Evolutionary conservation across 2,113 vertebrate species (phyloP).

Genomic region (Triplophysa siluroides): DNA sequence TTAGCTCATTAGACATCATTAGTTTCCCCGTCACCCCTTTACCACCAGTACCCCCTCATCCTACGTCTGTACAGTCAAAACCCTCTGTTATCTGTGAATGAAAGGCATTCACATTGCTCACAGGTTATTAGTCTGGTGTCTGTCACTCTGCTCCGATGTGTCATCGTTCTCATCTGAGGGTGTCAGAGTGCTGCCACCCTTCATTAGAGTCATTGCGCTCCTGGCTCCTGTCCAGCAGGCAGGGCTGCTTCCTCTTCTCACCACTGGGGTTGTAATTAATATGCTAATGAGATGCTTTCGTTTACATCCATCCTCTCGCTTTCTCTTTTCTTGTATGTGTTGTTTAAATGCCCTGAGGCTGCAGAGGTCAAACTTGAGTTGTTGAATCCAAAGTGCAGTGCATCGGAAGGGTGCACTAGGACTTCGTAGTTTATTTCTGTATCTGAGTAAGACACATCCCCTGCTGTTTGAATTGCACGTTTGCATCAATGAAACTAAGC

Average conservation of each 20-base stretch:
- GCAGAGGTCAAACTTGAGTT: slow-evolving; percentile 15
- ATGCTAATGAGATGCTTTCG: slow-evolving; percentile 64
- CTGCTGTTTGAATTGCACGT: slow-evolving; percentile 6
- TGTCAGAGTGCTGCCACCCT: slow-evolving; percentile 51
- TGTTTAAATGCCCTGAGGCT: slow-evolving; percentile 54
- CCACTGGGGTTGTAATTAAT: slow-evolving; percentile 67
- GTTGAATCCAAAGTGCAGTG: background rate
- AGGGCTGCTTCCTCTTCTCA: slow-evolving; percentile 38
- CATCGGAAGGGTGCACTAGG: background rate
- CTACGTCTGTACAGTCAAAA: slow-evolving; percentile 25
- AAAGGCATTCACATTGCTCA: slow-evolving; percentile 38
- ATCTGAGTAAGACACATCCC: slow-evolving; percentile 1
- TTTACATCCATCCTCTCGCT: slow-evolving; percentile 30
- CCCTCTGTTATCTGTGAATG: slow-evolving; percentile 45
- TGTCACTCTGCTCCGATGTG: slow-evolving; percentile 25
- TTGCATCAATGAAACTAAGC: background rate
- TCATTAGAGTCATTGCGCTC: slow-evolving; percentile 66
- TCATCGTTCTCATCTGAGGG: slow-evolving; percentile 43
- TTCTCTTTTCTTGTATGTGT: slow-evolving; percentile 20
- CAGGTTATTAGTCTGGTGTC: slow-evolving; percentile 55
- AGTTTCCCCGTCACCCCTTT: slow-evolving; percentile 40
- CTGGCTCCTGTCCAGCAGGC: slow-evolving; percentile 60
- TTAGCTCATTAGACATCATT: slow-evolving; percentile 57
- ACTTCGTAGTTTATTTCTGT: background rate
- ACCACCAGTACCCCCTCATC: slow-evolving; percentile 4